Evolutionary conservation across 2,888 invertebrate genomes (phyloP), one percentile per base, ranked within the genome.

Genomic region (Lydus trimaculatus): DNA sequence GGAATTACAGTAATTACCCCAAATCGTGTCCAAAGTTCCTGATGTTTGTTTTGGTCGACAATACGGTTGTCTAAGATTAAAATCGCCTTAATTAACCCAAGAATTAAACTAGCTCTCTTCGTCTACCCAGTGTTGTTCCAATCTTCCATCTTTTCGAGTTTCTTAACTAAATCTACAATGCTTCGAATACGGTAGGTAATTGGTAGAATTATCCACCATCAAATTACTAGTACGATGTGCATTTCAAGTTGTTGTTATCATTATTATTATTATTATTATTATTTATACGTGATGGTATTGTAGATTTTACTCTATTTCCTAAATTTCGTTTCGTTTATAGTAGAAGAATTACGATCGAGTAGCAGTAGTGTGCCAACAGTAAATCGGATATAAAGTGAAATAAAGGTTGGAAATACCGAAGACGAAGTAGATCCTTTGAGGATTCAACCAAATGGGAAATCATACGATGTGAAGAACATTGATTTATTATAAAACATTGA

Each of bases 361-460:
- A 20, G 20, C 2, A 20, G 1, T 28, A 28, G 6, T 6, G 6
- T n/a, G n/a, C 28, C 11, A 33, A 4, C 36, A 36, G 13, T 25
- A 56, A 56, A 56, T 56, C 56, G 56, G 56, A 56, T 25, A 56
- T 56, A 56, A 23, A 52, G 23, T 23, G 23, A 20, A 48, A 20
- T 48, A 11, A 48, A 20, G 20, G n/a, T 8, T 17, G 17, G 11
- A 17, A 6, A 48, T 7, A 36, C 36, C 36, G 36, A 33, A 33
- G 39, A 15, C 13, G 7, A n/a, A 39, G 48, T 23, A 23, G 23
- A 23, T 25, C 56, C 56, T 23, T 25, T 25, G 56, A 56, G n/a
- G 56, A 23, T 56, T 56, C 13, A 23, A 56, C 56, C 56, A 56
- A 25, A 25, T 4, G 56, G 56, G 56, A 56, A 56, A 56, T 56